phyloP scores from a whole-genome alignment of 2,888 invertebrate species.

The Bimastos eiseni region DNA sequence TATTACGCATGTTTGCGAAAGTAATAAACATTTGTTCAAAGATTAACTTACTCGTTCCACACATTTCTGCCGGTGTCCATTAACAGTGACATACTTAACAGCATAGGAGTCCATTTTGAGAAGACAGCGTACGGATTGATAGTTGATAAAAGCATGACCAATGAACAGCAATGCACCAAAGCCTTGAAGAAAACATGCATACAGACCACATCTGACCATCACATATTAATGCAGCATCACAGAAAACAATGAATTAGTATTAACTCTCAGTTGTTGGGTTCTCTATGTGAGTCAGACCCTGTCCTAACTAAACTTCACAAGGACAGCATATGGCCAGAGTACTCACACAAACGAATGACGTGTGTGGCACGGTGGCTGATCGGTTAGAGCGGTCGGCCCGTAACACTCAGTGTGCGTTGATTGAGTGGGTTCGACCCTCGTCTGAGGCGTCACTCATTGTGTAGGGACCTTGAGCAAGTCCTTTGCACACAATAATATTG shows the following conservation, averaged over 20 bases:
- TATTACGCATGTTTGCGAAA: neutral
- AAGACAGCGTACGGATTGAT: constrained; percentile 2
- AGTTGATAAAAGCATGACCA: constrained; percentile 8
- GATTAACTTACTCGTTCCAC: neutral
- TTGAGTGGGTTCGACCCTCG: too few species aligned
- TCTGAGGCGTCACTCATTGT: too few species aligned
- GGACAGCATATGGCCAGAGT: neutral
- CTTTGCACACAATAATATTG: too few species aligned
- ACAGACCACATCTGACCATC: neutral
- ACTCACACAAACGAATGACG: neutral
- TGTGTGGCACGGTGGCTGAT: too few species aligned
- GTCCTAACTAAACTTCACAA: neutral
- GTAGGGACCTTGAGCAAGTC: too few species aligned
- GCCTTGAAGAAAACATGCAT: neutral
- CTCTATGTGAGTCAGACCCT: neutral
- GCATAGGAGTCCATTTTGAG: neutral
- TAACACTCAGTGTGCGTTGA: too few species aligned
- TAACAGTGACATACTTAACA: neutral
- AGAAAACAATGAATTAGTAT: neutral
- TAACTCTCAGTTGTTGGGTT: neutral
- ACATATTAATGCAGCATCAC: neutral
- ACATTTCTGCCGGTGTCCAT: constrained; percentile 7
- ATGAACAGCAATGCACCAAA: neutral
- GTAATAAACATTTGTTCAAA: neutral
- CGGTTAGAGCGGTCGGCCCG: too few species aligned